Evolutionary conservation across 1,140 invertebrate species (phyloP), one percentile per base, ranked within the genome.

Genomic region (Cyclina sinensis): DNA sequence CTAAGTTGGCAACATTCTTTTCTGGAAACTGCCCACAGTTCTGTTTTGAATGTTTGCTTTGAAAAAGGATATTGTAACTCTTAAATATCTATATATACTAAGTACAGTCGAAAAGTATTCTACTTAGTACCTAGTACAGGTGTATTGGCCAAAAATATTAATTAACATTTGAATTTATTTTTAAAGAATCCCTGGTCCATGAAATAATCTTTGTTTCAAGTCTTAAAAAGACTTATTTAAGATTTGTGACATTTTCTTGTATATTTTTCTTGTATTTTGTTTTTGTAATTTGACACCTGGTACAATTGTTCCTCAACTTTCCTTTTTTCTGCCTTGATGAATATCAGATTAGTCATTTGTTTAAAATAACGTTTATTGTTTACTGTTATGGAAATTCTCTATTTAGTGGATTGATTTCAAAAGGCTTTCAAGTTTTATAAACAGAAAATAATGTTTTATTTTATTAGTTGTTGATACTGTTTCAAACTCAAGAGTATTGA

Each of bases 231-330:
- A 9, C 12, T n/a, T 73, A 43, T n/a, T 12, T 73, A 73, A 73
- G 35, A 21, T n/a, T n/a, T n/a, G n/a, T 39, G 9, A 11, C 68
- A 9, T 5, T 73, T 39, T 11, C 1, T n/a, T 24, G n/a, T 43
- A 73, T 51, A 76, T 46, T 48, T 48, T 76, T 14, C 4, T 4
- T 76, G 24, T 48, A 76, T 51, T 27, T 51, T 48, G 73, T 76
- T 32, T 30, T 11, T 24, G 73, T 39, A 76, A 76, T 76, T 48
- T 76, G 73, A 76, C 30, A 46, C 11, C 1, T 18, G 4, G 7
- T 30, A 14, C 46, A 76, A 76, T 76, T 76, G 73, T 76, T 48
- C 48, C 24, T 27, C 73, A 51, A 37, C 24, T 76, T 76, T 76
- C 39, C 73, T 30, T 76, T 32, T 76, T 76, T 76, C 39, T 76